Evolutionary conservation across 1,140 invertebrate species (phyloP), one percentile per base, ranked within the genome.

Genomic region (Vollenhovia emeryi): DNA sequence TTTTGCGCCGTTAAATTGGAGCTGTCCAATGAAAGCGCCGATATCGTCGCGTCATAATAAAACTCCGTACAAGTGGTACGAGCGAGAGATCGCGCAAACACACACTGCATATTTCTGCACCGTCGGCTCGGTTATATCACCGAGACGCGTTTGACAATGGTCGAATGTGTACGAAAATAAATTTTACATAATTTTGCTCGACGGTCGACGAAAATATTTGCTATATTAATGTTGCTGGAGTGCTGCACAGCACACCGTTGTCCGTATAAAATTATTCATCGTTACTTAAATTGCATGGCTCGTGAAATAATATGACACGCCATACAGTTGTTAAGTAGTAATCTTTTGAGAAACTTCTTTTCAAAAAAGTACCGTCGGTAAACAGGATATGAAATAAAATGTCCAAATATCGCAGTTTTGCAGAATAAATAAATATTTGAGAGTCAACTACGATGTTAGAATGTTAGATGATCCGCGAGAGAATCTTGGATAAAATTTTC

Each of bases 21-120:
- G 60, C 60, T 66, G 75, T 79, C 43, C 75, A 79, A 79, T 68
- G 75, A 68, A 79, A 79, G 75, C 75, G 50, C 30, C 75, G 75
- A 66, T 79, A 79, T 68, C 43, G 75, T 68, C 45, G 75, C 59
- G 75, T 78, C 59, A 78, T 78, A 78, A 68, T 66, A 68, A 79
- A 79, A 79, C 75, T 68, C n/a, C 75, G 60, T 79, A 64, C 60
- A 79, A 79, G 60, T 79, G 75, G 43, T 21, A 60, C 30, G n/a
- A 79, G 9, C 13, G 75, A 27, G 60, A 79, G 43, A 40, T 52
- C 60, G 27, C 8, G 60, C 30, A 68, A 68, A 68, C 60, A 66
- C 15, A 43, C 36, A 43, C 24, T 62, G 18, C 55, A 76, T 45
- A 76, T 76, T 62, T 76, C 74, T 62, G 40, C 33, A 60, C n/a